Base-by-base conservation (phyloP, 2,797 vertebrate species). In the Eupleurogrammus muticus region DNA sequence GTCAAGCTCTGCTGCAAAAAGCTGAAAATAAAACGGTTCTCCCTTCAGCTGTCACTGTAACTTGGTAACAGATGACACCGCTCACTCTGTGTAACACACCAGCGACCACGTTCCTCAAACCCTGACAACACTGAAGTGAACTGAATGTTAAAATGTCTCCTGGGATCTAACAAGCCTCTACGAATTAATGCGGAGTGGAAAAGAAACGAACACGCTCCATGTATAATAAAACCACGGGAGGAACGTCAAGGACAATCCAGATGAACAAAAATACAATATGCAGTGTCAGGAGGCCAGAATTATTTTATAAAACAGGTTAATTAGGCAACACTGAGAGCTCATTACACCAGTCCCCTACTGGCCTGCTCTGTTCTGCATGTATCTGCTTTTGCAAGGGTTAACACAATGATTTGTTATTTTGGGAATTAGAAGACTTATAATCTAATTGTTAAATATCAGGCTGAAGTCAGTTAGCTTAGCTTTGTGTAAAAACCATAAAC, bases 51-150 rank as follows among this genome's bases (percentile, higher is more conserved):
- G 50, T 36, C 50, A 12, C 1, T 49, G 73, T 67, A 70, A 76
- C 83, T 74, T 71, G 69, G 74, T 52, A 76, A 79, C 66, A 64
- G 60, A 50, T 20, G 21, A 52, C 53, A 59, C 17, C 40, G 0
- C 32, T 58, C 9, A 0, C 46, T 59, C 52, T 51, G 17, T 57
- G 54, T 44, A 57, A 51, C 49, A 53, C 74, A n/a, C 46, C 35
- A 9, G n/a, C 10, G n/a, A 19, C 38, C 53, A 38, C 21, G 14
- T 56, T 23, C 72, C 21, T 75, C 36, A 63, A 60, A 66, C 20
- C 53, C 38, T 66, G 75, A 61, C 21, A 55, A 48, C 1, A 52
- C 32, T 16, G 38, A 35, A 12, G 62, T n/a, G 11, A 24, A 38
- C 7, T 40, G 35, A 19, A n/a, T n/a, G n/a, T n/a, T n/a, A 61